These are phyloP conservation scores for Cyphomyrus plagiostoma DNA, from an alignment of 2,113 vertebrate species.

Conservation along the genomic window DNA sequence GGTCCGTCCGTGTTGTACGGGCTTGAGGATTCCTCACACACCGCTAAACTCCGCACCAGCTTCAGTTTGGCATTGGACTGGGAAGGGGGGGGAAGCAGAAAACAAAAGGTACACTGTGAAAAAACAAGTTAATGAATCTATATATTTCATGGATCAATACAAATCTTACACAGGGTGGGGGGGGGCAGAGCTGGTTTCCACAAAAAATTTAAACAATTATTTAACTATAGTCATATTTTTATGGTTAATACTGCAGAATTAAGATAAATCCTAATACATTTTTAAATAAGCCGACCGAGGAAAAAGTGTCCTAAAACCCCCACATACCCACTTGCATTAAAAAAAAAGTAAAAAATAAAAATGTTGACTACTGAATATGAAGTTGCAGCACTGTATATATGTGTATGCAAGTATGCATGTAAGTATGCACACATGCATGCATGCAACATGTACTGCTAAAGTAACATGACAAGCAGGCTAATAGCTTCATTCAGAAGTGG, in stretches of 20 bases:
- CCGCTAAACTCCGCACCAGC: constrained; percentile 91
- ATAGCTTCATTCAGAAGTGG: not conserved
- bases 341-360: not conserved
- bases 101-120: constrained; percentile 17
- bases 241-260: not conserved
- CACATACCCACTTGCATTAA: not conserved
- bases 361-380: not conserved
- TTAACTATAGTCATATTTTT: not conserved
- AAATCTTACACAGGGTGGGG: not conserved
- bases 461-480: not conserved
- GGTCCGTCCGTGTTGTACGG: constrained; percentile 76
- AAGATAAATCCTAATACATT: not conserved
- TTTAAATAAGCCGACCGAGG: not conserved
- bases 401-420: not conserved
- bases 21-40: constrained; percentile 89
- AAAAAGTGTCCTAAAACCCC: not conserved
- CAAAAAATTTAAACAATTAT: not conserved
- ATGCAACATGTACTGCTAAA: not conserved
- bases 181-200: not conserved
- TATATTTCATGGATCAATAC: not conserved
- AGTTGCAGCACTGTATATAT: not conserved
- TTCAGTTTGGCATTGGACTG: constrained; percentile 97
- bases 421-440: no score
- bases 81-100: constrained; percentile 6
- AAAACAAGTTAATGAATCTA: not conserved